Evolutionary conservation across 2,113 vertebrate genomes (phyloP).

Genomic region (Oryzias melastigma): DNA sequence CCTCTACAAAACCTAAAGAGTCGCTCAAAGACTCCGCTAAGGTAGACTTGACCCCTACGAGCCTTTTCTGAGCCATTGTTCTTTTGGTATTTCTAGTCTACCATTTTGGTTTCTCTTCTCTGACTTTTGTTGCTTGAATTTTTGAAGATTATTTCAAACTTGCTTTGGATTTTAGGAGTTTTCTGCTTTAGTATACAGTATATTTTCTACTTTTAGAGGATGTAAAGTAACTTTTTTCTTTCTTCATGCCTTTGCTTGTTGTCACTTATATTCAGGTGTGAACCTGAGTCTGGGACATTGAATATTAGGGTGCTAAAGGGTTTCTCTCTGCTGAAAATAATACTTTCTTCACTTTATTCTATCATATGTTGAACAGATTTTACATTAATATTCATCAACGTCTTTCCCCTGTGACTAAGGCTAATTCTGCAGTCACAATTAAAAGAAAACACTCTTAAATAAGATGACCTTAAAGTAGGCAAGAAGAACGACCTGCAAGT

Average conservation of each 20-base stretch:
- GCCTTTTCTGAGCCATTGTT: neutral
- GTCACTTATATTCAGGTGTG: neutral
- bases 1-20: conserved; percentile 32
- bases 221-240: neutral
- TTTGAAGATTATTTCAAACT: neutral
- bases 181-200: neutral
- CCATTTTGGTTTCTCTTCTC: neutral
- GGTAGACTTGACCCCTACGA: conserved; percentile 43
- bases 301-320: too few relatives aligned
- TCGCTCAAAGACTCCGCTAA: conserved; percentile 46
- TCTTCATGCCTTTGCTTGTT: conserved; percentile 8
- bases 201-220: conserved; percentile 1
- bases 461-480: too few relatives aligned
- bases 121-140: neutral
- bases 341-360: too few relatives aligned
- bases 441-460: too few relatives aligned
- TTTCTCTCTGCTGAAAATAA: too few relatives aligned
- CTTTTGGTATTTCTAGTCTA: neutral
- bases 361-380: too few relatives aligned
- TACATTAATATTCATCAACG: too few relatives aligned
- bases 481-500: too few relatives aligned
- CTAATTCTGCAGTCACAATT: too few relatives aligned
- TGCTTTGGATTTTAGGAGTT: conserved; percentile 1
- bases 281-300: conserved; percentile 2
- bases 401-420: too few relatives aligned